These are phyloP conservation scores for Muscicapa striata DNA, from an alignment of 2,797 vertebrate genomes.

Conservation along the genomic window DNA sequence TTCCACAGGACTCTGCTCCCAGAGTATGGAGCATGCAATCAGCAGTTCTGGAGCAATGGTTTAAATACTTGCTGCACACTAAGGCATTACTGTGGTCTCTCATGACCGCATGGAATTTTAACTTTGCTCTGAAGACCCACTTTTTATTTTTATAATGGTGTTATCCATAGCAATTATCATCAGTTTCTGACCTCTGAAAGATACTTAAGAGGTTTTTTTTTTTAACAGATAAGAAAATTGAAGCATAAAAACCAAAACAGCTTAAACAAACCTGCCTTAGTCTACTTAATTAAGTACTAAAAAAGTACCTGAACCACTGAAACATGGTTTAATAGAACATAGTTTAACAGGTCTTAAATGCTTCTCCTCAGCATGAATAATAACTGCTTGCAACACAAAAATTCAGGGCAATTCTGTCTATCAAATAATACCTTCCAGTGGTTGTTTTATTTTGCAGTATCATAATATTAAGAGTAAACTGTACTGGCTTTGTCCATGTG, in stretches of 20 bases:
- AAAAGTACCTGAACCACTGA: background rate
- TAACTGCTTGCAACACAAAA: background rate
- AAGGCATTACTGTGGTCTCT: background rate
- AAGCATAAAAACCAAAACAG: background rate
- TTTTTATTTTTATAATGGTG: background rate
- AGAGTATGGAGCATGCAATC: background rate
- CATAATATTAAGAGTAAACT: background rate
- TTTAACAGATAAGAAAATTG: background rate
- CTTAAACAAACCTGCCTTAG: background rate
- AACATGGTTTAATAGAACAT: background rate
- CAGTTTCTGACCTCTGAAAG: background rate
- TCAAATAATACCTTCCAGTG: background rate
- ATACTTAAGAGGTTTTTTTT: background rate
- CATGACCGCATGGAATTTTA: fast-evolving
- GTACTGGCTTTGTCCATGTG: background rate
- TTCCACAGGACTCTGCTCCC: background rate
- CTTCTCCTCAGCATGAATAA: background rate
- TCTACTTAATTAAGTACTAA: background rate
- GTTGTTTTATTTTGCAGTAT: background rate
- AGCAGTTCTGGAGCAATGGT: background rate
- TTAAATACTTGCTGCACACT: background rate
- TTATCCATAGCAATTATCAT: background rate
- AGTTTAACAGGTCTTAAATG: background rate
- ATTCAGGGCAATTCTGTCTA: background rate
- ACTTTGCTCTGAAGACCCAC: background rate